Percentiles rank a stretch among this genome's conserved stretches.
Conservation (phyloP, 1,140 invertebrate genomes). For the Atta cephalotes region DNA sequence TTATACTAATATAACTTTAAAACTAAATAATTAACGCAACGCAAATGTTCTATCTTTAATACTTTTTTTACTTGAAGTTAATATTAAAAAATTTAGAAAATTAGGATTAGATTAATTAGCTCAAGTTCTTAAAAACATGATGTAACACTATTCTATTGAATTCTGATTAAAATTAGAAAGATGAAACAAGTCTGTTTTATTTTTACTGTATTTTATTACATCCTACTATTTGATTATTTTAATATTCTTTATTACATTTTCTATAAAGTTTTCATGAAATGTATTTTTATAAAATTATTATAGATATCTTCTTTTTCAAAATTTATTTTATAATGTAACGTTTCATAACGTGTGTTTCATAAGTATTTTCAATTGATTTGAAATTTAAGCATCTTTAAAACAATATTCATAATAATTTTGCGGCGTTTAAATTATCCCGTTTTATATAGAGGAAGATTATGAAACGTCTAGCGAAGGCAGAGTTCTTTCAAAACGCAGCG, state of each 20-base stretch:
- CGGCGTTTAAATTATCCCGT: not conserved
- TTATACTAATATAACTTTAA: not conserved
- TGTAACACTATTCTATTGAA: not conserved
- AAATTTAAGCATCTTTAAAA: not conserved
- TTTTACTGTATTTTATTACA: not conserved
- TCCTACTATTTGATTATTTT: not conserved
- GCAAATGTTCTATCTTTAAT: not conserved
- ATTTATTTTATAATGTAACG: not conserved
- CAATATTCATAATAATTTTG: not conserved
- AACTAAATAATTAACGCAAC: not conserved
- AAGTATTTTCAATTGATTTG: not conserved
- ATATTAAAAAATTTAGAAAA: conserved; percentile 13
- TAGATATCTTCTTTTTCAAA: not conserved
- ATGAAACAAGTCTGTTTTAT: not conserved
- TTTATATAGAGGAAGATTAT: conserved; percentile 67
- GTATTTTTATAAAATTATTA: not conserved
- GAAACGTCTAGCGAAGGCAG: conserved; percentile 76
- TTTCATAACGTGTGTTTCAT: no score
- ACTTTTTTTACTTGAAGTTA: not conserved
- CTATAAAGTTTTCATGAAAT: conserved; percentile 3
- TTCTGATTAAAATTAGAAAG: conserved; percentile 26
- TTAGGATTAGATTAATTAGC: conserved; percentile 18
- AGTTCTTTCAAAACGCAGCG: conserved; percentile 23
- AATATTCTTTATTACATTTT: not conserved
- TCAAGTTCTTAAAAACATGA: not conserved